Conservation (phyloP, 1,140 invertebrate species). For the Cyclina sinensis region DNA sequence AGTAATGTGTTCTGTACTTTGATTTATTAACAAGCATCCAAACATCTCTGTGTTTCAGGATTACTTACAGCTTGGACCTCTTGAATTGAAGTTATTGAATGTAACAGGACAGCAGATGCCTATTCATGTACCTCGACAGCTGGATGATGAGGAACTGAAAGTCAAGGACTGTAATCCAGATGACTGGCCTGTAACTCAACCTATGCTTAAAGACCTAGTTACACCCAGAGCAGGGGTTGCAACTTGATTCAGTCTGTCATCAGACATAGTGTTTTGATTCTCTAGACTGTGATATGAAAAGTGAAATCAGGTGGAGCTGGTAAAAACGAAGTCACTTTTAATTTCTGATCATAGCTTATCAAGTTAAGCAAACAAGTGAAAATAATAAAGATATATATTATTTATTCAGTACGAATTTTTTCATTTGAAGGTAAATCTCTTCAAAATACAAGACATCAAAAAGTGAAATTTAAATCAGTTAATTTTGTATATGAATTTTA, state of each 20-base stretch:
- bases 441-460: too few species aligned
- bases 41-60: conserved; percentile 74
- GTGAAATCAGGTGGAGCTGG: background rate
- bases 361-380: too few species aligned
- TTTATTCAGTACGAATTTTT: too few species aligned
- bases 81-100: conserved; percentile 84
- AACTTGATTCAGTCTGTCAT: conserved; percentile 14
- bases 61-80: conserved; percentile 83
- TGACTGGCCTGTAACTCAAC: conserved; percentile 83
- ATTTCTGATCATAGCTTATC: too few species aligned
- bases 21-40: too few species aligned
- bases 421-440: too few species aligned
- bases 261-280: background rate
- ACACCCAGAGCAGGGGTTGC: conserved; percentile 40
- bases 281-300: background rate
- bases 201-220: conserved; percentile 80
- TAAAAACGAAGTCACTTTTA: too few species aligned
- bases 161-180: conserved; percentile 82
- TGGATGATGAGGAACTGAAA: conserved; percentile 76
- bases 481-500: too few species aligned
- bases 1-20: too few species aligned
- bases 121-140: conserved; percentile 74
- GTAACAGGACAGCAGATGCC: conserved; percentile 80
- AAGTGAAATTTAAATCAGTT: too few species aligned
- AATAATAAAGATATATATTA: too few species aligned